A percentile compares a stretch with the other conserved stretches of the same genome.
These are phyloP conservation scores for Papilio gigon DNA, from an alignment of 2,888 invertebrate species.

Conservation along the genomic window DNA sequence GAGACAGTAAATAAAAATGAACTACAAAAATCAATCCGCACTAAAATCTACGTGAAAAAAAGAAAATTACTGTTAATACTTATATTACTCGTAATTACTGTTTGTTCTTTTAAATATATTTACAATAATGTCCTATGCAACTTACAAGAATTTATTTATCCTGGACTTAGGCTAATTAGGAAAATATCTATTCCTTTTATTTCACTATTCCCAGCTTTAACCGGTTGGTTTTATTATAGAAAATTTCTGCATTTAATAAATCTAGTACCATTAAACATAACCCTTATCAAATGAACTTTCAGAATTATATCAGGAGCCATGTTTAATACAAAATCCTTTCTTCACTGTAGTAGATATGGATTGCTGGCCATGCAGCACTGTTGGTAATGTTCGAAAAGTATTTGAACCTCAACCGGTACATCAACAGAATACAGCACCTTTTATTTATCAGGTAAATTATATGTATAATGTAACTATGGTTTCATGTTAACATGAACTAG, in stretches of 20 bases:
- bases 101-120: slow-evolving; percentile 82
- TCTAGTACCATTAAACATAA: slow-evolving; percentile 32
- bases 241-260: slow-evolving; percentile 25
- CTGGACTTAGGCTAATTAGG: slow-evolving; percentile 88
- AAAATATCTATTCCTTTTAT: slow-evolving; percentile 89
- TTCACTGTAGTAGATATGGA: slow-evolving; percentile 91
- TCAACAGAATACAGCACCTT: slow-evolving; percentile 73
- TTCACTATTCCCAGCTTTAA: slow-evolving; percentile 86
- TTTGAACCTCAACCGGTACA: slow-evolving; percentile 75
- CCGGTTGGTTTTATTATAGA: slow-evolving; percentile 77
- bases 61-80: slow-evolving; percentile 44
- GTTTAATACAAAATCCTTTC: slow-evolving; percentile 91
- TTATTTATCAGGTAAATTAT: slow-evolving; percentile 78
- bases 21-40: not conserved
- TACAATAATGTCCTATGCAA: slow-evolving; percentile 86
- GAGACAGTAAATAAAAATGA: slow-evolving; percentile 61
- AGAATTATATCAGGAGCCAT: slow-evolving; percentile 93
- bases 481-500: too few relatives aligned
- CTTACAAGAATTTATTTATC: slow-evolving; percentile 91
- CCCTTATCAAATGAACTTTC: slow-evolving; percentile 52
- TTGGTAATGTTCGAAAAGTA: slow-evolving; percentile 86
- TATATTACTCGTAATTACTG: slow-evolving; percentile 32
- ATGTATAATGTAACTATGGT: not conserved
- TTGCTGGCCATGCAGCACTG: slow-evolving; percentile 90
- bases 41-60: slow-evolving; percentile 27